Evolutionary conservation across 2,888 invertebrate genomes (phyloP).

Genomic region (Brachyptera putata): DNA sequence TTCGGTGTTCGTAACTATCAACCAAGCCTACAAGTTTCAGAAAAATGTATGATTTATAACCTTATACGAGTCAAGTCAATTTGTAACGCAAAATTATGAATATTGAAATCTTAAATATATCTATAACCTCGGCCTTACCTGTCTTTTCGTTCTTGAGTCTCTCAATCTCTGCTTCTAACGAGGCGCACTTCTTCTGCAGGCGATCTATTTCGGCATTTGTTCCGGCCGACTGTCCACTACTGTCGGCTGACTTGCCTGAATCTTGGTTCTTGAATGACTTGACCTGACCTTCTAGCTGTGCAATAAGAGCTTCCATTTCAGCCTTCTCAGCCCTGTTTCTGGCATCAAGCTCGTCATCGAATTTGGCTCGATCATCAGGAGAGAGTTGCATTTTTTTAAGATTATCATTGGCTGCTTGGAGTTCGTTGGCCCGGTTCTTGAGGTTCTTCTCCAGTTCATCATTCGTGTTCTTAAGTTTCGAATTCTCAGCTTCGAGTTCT

Average conservation of each 20-base stretch:
- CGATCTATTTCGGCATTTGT: neutral
- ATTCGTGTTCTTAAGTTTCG: too few relatives aligned
- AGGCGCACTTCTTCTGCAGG: conserved; percentile 1
- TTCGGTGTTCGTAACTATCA: neutral
- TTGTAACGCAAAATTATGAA: too few relatives aligned
- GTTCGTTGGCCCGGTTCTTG: neutral
- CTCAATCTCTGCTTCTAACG: neutral
- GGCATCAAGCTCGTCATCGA: neutral
- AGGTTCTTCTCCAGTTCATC: neutral
- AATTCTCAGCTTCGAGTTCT: neutral
- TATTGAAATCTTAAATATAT: too few relatives aligned
- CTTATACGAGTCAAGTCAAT: neutral
- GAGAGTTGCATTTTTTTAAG: neutral
- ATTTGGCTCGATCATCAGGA: neutral
- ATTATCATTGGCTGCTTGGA: neutral
- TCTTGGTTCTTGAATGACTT: neutral
- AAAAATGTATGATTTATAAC: neutral
- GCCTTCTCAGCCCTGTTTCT: neutral
- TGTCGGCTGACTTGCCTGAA: too few relatives aligned
- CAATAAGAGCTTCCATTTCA: neutral
- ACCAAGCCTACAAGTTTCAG: neutral
- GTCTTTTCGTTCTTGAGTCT: conserved; percentile 2
- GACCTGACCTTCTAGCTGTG: neutral
- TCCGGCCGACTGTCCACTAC: too few relatives aligned
- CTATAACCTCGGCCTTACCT: too few relatives aligned